phyloP scores from a whole-genome alignment of 2,113 vertebrate species.

The Leptobrachium ailaonicum region DNA sequence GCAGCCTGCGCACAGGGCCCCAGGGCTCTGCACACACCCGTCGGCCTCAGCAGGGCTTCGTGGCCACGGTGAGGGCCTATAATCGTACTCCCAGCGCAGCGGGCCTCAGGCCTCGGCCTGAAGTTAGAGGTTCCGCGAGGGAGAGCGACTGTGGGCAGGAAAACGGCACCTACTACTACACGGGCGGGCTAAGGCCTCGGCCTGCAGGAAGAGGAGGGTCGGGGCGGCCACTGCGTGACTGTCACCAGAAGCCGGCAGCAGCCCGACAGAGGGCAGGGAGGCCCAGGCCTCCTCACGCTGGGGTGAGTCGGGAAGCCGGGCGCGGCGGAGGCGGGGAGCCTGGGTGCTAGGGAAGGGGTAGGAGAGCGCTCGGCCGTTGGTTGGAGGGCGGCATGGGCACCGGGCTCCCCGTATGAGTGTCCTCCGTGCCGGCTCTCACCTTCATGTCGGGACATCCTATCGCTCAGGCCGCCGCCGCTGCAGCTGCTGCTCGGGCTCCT shows the following conservation, averaged over 20 bases:
- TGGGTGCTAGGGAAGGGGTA: neutral
- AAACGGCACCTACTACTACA: neutral
- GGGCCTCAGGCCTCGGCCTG: constrained; percentile 41
- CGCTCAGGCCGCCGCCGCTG: constrained; percentile 47
- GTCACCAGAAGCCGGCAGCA: constrained; percentile 20
- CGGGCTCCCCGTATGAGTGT: neutral
- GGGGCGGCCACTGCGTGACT: neutral
- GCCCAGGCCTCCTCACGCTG: constrained; percentile 6
- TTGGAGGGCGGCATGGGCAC: neutral
- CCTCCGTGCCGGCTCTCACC: constrained; percentile 32
- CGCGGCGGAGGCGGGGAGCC: neutral
- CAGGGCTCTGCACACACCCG: neutral
- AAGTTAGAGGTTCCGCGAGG: neutral
- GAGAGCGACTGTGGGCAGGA: neutral
- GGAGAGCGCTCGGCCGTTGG: no score
- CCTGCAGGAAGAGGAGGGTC: neutral
- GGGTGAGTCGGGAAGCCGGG: neutral
- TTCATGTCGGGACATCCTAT: constrained; percentile 51
- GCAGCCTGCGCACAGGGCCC: neutral
- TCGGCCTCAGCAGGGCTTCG: no score
- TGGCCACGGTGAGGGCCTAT: neutral
- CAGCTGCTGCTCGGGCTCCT: constrained; percentile 43
- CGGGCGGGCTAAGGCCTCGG: neutral
- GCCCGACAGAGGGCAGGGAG: constrained; percentile 8
- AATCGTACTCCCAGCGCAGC: neutral